Evolutionary conservation across 2,113 vertebrate genomes (phyloP), one percentile per base, ranked within the genome.

Genomic region (Malaclemys terrapin): DNA sequence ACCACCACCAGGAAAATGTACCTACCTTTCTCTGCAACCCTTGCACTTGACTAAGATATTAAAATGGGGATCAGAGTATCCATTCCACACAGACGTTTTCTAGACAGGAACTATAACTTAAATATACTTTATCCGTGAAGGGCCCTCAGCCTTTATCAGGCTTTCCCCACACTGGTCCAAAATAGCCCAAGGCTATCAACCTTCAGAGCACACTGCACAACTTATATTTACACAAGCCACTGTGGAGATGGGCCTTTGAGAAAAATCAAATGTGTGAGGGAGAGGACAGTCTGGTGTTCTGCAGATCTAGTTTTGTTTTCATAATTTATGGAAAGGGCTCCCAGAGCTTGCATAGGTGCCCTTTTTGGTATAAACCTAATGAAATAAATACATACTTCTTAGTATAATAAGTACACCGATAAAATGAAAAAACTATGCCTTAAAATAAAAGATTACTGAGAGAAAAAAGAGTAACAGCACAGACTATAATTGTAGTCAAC

Each of bases 291-390:
- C 50, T 16, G 35, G 8, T n/a, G 3, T 57, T 88, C 79, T 72
- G 6, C 10, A 53, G 90, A 54, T 42, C 5, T 16, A 72, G 85
- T 29, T 76, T 13, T 17, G 10, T 82, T 87, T 80, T 42, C 38
- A 3, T 0, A 1, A 1, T 19, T 53, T 69, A 14, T 38, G 20
- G 5, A 6, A 84, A 83, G 2, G n/a, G 2, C 0, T 62, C 49
- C 31, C 5, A 0, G 65, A 8, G 22, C 47, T 57, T 13, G 57
- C 35, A 82, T 3, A 85, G 8, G 4, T 31, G 8, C 19, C 13
- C 42, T 59, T 82, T 57, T 29, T 87, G 24, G 12, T 12, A 8
- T 16, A 65, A 89, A 24, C 10, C 79, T 38, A 54, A 54, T 8
- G 22, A 72, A 72, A 45, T 45, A 12, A 69, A 53, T 10, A 82